These are phyloP conservation scores for Solea senegalensis DNA, from an alignment of 2,113 vertebrate genomes.

Conservation along the genomic window DNA sequence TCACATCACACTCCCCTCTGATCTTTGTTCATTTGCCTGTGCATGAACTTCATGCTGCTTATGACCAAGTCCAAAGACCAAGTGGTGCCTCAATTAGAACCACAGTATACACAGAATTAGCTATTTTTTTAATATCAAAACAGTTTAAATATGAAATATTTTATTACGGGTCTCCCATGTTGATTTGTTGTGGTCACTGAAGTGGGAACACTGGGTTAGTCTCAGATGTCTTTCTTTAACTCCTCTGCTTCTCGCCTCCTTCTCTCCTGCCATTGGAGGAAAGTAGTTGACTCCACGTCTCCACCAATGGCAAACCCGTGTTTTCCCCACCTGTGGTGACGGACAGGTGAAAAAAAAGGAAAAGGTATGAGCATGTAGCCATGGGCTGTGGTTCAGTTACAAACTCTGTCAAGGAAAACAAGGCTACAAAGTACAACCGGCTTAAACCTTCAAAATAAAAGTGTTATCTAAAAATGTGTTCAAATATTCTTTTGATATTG, in stretches of 20 bases:
- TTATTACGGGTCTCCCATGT: too few species aligned
- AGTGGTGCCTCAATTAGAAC: too few species aligned
- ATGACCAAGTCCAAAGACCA: too few species aligned
- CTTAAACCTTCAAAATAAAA: constrained; percentile 16
- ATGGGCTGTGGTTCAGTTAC: background rate
- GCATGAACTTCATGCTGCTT: too few species aligned
- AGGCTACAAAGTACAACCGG: background rate
- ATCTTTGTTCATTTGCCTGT: too few species aligned
- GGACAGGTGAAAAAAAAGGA: background rate
- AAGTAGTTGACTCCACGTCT: background rate
- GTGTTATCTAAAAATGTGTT: too few species aligned
- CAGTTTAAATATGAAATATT: too few species aligned
- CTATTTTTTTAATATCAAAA: background rate
- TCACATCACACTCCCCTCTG: too few species aligned
- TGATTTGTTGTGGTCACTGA: too few species aligned
- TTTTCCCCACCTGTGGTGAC: background rate
- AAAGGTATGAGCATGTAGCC: background rate
- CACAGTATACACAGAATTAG: too few species aligned
- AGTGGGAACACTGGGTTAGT: background rate
- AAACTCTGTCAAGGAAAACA: background rate
- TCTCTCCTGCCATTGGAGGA: constrained; percentile 22
- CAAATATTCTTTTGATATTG: too few species aligned
- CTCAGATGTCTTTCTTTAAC: constrained; percentile 1
- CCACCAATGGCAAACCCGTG: constrained; percentile 10
- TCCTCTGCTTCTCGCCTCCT: background rate